These are phyloP conservation scores for Danio tinwini DNA, from an alignment of 2,797 vertebrate genomes.

Conservation along the genomic window DNA sequence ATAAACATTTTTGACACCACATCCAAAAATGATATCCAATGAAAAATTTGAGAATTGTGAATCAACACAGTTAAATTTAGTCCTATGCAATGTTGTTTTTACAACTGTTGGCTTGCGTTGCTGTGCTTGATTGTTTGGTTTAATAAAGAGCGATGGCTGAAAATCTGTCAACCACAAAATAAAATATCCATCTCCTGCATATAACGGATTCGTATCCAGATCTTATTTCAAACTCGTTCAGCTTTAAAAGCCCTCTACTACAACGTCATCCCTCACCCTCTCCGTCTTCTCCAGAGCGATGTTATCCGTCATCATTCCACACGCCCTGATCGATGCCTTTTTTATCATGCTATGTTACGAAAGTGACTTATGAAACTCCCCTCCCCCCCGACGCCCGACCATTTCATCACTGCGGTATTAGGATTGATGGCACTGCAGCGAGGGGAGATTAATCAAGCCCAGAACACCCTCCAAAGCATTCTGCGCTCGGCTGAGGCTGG, in stretches of 20 bases:
- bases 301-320: constrained; percentile 68
- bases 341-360: constrained; percentile 71
- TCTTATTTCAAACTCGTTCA: constrained; percentile 28
- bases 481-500: constrained; percentile 70
- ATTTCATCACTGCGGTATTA: constrained; percentile 77
- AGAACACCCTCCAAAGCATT: constrained; percentile 63
- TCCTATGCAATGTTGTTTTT: neutral
- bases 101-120: neutral
- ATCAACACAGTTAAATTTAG: neutral
- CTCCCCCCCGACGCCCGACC: constrained; percentile 65
- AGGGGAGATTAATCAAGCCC: constrained; percentile 76
- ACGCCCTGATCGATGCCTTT: constrained; percentile 70
- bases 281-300: constrained; percentile 60
- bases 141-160: constrained; percentile 21
- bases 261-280: constrained; percentile 9
- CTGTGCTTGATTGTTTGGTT: neutral
- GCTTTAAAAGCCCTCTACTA: constrained; percentile 30
- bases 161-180: constrained; percentile 21
- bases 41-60: neutral
- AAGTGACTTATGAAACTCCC: constrained; percentile 63
- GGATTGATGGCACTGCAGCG: constrained; percentile 76
- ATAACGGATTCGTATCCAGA: constrained; percentile 10
- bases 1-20: neutral
- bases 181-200: neutral
- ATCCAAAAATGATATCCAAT: neutral